Percentiles rank a stretch among this genome's conserved stretches.
phyloP scores from a whole-genome alignment of 2,888 invertebrate genomes.

The Apomyelois bistriatella region DNA sequence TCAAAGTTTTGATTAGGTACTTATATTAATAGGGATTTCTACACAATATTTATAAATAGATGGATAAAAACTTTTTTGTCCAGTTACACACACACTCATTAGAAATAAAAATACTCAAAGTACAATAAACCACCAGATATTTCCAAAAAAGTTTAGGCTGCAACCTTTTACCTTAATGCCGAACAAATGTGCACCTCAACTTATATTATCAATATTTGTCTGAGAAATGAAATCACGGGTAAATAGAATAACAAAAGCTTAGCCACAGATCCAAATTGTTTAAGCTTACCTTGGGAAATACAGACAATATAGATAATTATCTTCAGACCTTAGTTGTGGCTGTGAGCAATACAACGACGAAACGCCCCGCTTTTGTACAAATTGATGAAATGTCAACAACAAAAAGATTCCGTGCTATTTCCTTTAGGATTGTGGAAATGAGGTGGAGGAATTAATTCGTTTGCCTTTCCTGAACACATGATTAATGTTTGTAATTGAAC shows the following conservation, averaged over 20 bases:
- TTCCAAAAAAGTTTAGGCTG: too few species aligned
- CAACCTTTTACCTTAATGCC: too few species aligned
- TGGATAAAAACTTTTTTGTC: too few species aligned
- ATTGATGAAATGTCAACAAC: conserved; percentile 6
- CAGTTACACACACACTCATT: too few species aligned
- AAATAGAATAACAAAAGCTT: not conserved
- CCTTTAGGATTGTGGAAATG: not conserved
- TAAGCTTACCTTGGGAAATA: not conserved
- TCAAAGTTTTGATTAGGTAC: too few species aligned
- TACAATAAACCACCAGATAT: too few species aligned
- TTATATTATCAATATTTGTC: not conserved
- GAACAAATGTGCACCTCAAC: too few species aligned
- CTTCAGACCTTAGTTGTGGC: not conserved
- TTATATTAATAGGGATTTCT: too few species aligned
- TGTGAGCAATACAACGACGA: not conserved
- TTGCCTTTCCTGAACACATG: not conserved
- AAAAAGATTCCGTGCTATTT: not conserved
- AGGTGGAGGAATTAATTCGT: not conserved
- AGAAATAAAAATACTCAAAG: too few species aligned
- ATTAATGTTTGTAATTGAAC: too few species aligned
- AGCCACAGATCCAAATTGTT: not conserved
- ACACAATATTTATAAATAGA: too few species aligned
- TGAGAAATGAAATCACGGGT: not conserved
- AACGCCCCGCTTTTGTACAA: not conserved
- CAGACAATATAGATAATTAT: not conserved